Evolutionary conservation across 2,797 vertebrate genomes (phyloP).

Genomic region (Nyctalus aviator): DNA sequence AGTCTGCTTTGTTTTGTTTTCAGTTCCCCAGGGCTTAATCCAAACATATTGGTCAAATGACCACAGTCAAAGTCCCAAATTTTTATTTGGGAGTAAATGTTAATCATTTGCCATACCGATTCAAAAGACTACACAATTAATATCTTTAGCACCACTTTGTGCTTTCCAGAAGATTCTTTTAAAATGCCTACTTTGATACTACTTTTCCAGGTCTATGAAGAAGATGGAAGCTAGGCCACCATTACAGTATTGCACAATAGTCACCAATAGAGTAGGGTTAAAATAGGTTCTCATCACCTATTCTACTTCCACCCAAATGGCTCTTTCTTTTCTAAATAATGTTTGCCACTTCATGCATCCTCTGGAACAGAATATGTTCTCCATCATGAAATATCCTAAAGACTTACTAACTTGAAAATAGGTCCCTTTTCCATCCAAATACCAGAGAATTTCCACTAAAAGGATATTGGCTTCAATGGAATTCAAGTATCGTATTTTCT

Average conservation of each 20-base stretch:
- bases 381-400: slow-evolving; percentile 27
- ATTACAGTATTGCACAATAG: background rate
- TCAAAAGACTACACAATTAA: slow-evolving; percentile 10
- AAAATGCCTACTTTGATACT: background rate
- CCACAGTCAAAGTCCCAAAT: background rate
- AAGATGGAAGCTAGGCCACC: background rate
- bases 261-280: background rate
- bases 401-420: background rate
- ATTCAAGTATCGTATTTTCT: background rate
- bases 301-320: background rate
- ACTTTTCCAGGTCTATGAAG: background rate
- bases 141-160: background rate
- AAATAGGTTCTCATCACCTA: background rate
- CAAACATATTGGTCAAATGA: background rate
- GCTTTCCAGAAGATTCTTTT: background rate
- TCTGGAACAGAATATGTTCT: background rate
- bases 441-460: background rate
- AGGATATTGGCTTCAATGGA: background rate
- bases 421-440: background rate
- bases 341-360: background rate
- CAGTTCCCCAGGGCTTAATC: background rate
- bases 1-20: background rate
- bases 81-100: background rate
- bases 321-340: background rate
- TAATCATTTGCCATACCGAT: background rate